Conservation (phyloP, 30 jellyfish, hydroid and myxozoan genomes). For the Chrysaora quinquecirrha region DNA sequence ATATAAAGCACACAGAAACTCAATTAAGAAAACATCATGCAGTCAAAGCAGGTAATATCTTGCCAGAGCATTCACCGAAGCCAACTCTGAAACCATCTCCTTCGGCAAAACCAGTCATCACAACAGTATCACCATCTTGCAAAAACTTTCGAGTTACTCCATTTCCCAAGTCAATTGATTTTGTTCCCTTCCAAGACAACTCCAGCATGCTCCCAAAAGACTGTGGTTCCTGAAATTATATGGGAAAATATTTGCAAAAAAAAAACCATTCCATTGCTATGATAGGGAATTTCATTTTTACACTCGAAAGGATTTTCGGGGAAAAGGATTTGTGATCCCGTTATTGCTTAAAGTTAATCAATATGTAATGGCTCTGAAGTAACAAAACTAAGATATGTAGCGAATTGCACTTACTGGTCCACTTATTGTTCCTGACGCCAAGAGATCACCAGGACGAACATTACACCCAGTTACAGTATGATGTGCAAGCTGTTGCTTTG, state of each 20-base stretch:
- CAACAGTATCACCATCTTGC: conserved; percentile 87
- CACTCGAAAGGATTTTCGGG: background rate
- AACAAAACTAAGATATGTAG: no score
- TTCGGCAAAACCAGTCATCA: conserved; percentile 96
- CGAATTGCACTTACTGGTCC: conserved; percentile 94
- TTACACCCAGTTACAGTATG: conserved; percentile 97
- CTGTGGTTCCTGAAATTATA: conserved; percentile 65
- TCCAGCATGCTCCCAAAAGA: conserved; percentile 93
- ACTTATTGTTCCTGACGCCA: conserved; percentile 95
- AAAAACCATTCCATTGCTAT: no score
- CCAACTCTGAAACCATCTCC: conserved; percentile 92
- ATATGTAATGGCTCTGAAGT: background rate
- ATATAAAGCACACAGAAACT: no score
- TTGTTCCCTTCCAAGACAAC: conserved; percentile 92
- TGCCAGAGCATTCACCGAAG: conserved; percentile 93
- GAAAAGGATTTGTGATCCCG: background rate
- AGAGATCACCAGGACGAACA: conserved; percentile 86
- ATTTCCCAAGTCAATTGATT: conserved; percentile 78
- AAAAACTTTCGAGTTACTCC: conserved; percentile 88
- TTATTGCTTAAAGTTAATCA: background rate
- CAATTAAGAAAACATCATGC: no score
- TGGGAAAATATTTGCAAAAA: no score
- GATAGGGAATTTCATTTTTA: no score
- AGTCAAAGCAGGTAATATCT: conserved; percentile 79
- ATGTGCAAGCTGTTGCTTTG: conserved; percentile 96